These are phyloP conservation scores for Cyprinodon brontotheroides DNA, from an alignment of 2,113 vertebrate species.

Conservation along the genomic window DNA sequence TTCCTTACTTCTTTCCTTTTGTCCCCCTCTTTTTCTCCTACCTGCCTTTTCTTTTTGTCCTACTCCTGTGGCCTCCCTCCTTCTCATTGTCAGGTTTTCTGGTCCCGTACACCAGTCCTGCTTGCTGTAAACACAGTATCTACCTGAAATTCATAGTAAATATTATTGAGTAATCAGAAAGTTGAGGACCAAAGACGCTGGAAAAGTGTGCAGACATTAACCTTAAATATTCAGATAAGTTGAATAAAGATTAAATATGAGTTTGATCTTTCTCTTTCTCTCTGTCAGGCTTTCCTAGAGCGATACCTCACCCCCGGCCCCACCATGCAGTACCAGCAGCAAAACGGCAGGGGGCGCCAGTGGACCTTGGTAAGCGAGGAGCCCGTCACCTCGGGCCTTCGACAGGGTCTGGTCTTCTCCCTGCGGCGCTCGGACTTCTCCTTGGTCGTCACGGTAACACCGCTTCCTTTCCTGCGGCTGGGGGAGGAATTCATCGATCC, in stretches of 20 bases:
- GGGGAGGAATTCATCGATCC: conserved; percentile 96
- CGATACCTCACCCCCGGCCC: conserved; percentile 89
- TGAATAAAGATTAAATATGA: no score
- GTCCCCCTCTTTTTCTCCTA: no score
- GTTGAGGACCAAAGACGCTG: no score
- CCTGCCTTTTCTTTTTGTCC: background rate
- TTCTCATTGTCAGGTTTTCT: background rate
- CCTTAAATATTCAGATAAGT: no score
- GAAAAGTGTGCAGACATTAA: no score
- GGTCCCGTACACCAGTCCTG: background rate
- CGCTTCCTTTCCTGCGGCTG: conserved; percentile 92
- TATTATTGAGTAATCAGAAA: background rate
- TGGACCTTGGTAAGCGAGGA: conserved; percentile 96
- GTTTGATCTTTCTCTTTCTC: background rate
- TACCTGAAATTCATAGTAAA: background rate
- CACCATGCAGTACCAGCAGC: conserved; percentile 94
- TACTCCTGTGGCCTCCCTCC: background rate
- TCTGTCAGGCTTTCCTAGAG: conserved; percentile 89
- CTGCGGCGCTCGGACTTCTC: conserved; percentile 93
- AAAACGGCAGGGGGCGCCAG: conserved; percentile 90
- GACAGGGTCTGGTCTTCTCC: conserved; percentile 89
- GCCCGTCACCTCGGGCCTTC: conserved; percentile 89
- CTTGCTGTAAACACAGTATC: background rate
- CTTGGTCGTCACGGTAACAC: conserved; percentile 89
- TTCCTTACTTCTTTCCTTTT: no score